phyloP scores from a whole-genome alignment of 2,888 invertebrate species.

The Xestia xanthographa region DNA sequence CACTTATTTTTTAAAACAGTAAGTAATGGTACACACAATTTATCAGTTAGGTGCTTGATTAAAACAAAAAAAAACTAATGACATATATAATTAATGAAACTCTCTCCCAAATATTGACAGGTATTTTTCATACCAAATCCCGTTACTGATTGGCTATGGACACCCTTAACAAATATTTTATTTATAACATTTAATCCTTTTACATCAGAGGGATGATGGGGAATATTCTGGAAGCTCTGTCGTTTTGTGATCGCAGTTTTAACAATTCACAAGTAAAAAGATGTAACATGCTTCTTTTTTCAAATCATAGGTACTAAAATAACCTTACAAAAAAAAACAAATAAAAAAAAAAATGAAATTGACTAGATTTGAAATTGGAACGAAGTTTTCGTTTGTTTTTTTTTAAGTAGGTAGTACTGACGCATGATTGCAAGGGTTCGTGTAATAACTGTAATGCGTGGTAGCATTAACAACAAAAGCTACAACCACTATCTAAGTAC shows the following conservation, averaged over 20 bases:
- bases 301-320: neutral
- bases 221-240: conserved; percentile 56
- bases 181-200: conserved; percentile 61
- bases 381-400: neutral
- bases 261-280: too few relatives aligned
- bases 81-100: conserved; percentile 7
- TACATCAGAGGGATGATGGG: conserved; percentile 52
- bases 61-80: neutral
- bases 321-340: neutral
- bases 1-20: neutral
- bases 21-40: neutral
- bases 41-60: neutral
- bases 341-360: neutral
- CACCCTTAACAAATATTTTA: conserved; percentile 59
- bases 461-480: conserved; percentile 1
- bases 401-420: neutral
- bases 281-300: neutral
- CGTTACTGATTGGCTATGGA: conserved; percentile 55
- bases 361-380: neutral
- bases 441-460: too few relatives aligned
- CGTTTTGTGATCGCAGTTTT: conserved; percentile 24
- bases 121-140: conserved; percentile 46
- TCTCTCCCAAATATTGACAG: conserved; percentile 18
- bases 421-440: neutral
- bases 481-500: conserved; percentile 6